Percentiles rank a stretch among this genome's conserved stretches.
Conservation (phyloP, 2,888 invertebrate species). For the Erannis defoliaria region DNA sequence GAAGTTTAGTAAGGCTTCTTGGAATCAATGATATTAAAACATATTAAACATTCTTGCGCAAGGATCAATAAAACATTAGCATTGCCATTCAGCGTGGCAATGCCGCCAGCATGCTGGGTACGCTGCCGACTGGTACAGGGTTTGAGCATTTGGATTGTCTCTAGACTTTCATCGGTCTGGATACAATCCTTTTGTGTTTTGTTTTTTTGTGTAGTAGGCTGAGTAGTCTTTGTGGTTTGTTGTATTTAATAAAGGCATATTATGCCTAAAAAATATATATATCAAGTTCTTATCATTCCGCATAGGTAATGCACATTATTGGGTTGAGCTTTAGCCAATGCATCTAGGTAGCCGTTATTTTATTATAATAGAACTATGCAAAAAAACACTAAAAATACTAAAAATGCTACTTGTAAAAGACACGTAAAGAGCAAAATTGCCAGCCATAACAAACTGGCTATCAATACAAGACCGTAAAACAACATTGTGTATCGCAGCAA, state of each 20-base stretch:
- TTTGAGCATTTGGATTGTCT: too few species aligned
- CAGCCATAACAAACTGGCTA: slow-evolving; percentile 42
- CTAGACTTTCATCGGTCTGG: too few species aligned
- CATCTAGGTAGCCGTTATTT: slow-evolving; percentile 1
- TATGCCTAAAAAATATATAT: too few species aligned
- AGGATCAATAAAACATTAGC: slow-evolving; percentile 11
- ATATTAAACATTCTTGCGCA: slow-evolving; percentile 2
- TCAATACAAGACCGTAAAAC: slow-evolving; percentile 48
- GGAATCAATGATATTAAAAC: slow-evolving; percentile 18
- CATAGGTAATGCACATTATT: slow-evolving; percentile 1
- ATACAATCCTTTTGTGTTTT: too few species aligned
- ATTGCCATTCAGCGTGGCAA: too few species aligned
- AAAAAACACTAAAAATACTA: slow-evolving; percentile 1
- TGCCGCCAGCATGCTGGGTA: too few species aligned
- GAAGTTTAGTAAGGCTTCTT: slow-evolving; percentile 10
- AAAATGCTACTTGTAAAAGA: slow-evolving; percentile 5
- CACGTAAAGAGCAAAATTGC: slow-evolving; percentile 32
- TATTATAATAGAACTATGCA: slow-evolving; percentile 12
- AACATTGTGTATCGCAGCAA: slow-evolving; percentile 44
- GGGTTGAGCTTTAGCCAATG: not conserved
- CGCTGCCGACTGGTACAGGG: too few species aligned
- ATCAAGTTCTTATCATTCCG: slow-evolving; percentile 9
- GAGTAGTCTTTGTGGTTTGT: too few species aligned
- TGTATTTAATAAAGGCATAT: too few species aligned
- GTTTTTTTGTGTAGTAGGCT: too few species aligned